These are phyloP conservation scores for Mythimna loreyi DNA, from an alignment of 2,888 invertebrate genomes.

Conservation along the genomic window DNA sequence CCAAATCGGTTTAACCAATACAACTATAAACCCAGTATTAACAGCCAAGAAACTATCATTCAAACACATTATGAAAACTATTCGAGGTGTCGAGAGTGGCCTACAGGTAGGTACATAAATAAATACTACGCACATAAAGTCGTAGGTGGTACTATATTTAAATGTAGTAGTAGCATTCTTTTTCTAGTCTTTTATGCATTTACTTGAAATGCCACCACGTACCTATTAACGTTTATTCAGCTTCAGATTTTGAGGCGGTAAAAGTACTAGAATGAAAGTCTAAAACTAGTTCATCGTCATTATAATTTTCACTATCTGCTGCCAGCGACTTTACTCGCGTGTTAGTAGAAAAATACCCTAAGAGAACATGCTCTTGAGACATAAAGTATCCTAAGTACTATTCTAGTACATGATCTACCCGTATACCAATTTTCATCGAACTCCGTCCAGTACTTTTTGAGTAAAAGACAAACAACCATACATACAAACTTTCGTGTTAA, in stretches of 20 bases:
- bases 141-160: constrained; percentile 48
- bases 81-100: constrained; percentile 16
- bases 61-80: constrained; percentile 31
- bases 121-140: constrained; percentile 35
- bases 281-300: background rate
- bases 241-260: background rate
- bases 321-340: too few species aligned
- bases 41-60: constrained; percentile 42
- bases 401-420: too few species aligned
- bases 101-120: constrained; percentile 19
- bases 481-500: too few species aligned
- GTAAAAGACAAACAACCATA: too few species aligned
- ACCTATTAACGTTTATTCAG: background rate
- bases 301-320: background rate
- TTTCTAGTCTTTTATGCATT: background rate
- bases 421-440: too few species aligned
- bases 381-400: too few species aligned
- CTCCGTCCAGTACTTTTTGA: too few species aligned
- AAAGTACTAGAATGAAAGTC: background rate
- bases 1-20: constrained; percentile 16
- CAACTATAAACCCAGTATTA: constrained; percentile 2
- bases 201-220: background rate
- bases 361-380: too few species aligned
- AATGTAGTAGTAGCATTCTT: constrained; percentile 25
- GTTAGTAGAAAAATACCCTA: too few species aligned